Evolutionary conservation across 1,140 invertebrate genomes (phyloP).

Genomic region (Ostrea edulis): DNA sequence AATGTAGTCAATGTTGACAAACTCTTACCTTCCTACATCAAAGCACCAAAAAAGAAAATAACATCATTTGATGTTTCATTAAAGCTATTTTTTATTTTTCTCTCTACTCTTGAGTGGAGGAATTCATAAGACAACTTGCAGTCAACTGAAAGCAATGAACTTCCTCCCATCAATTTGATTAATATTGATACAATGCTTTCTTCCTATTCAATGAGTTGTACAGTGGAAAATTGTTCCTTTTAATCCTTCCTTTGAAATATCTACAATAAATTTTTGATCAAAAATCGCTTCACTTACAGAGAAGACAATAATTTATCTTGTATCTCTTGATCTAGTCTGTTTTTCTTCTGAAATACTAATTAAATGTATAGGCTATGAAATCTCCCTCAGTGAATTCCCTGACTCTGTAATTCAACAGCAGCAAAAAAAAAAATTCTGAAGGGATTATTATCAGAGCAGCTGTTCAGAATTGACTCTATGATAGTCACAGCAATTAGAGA

Average conservation of each 20-base stretch:
- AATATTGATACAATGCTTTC: slow-evolving; percentile 26
- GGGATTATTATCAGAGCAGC: slow-evolving; percentile 19
- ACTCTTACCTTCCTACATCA: too few relatives aligned
- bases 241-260: background rate
- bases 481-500: slow-evolving; percentile 22
- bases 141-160: slow-evolving; percentile 14
- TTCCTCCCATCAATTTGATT: slow-evolving; percentile 35
- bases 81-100: background rate
- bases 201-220: slow-evolving; percentile 6
- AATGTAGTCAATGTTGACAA: too few relatives aligned
- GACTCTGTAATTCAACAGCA: slow-evolving; percentile 21
- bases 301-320: background rate
- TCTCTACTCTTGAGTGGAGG: background rate
- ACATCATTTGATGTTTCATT: slow-evolving; percentile 31
- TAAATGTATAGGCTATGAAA: background rate
- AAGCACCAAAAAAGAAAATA: background rate
- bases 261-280: background rate
- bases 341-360: background rate
- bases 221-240: slow-evolving; percentile 29
- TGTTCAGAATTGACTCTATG: background rate
- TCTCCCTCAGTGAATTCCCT: background rate
- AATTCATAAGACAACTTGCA: slow-evolving; percentile 27
- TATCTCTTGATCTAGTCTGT: slow-evolving; percentile 21
- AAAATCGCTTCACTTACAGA: slow-evolving; percentile 1
- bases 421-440: background rate